phyloP scores from a whole-genome alignment of 2,888 invertebrate genomes.

The Carabus problematicus region DNA sequence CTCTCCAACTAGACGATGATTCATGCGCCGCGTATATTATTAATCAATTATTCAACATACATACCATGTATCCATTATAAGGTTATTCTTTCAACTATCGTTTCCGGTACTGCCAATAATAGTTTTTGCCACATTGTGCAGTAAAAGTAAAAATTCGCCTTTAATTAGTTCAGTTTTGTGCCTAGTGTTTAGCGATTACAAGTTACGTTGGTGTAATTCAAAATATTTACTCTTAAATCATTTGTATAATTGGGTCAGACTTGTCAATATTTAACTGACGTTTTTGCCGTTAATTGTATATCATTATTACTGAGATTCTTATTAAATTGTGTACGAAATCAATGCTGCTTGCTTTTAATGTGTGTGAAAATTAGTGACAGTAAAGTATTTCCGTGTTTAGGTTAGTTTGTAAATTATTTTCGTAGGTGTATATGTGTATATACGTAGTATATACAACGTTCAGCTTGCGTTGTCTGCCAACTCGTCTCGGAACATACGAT shows the following conservation, averaged over 20 bases:
- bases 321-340: neutral
- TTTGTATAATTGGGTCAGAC: neutral
- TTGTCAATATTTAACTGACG: neutral
- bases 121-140: too few relatives aligned
- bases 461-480: constrained; percentile 23
- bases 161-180: too few relatives aligned
- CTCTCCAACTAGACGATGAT: neutral
- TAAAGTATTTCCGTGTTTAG: too few relatives aligned
- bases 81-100: neutral
- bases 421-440: neutral
- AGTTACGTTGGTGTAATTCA: too few relatives aligned
- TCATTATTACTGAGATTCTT: too few relatives aligned
- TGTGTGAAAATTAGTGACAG: too few relatives aligned
- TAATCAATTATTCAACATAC: neutral
- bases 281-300: too few relatives aligned
- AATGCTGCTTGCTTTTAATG: neutral
- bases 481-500: constrained; percentile 10
- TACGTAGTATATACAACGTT: constrained; percentile 18
- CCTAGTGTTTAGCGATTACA: too few relatives aligned
- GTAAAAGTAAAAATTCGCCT: too few relatives aligned
- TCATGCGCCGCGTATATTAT: neutral
- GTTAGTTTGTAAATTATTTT: neutral
- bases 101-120: neutral
- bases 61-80: neutral
- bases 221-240: too few relatives aligned